Evolutionary conservation across 2,797 vertebrate species (phyloP).

Genomic region (Brotogeris chrysoptera): DNA sequence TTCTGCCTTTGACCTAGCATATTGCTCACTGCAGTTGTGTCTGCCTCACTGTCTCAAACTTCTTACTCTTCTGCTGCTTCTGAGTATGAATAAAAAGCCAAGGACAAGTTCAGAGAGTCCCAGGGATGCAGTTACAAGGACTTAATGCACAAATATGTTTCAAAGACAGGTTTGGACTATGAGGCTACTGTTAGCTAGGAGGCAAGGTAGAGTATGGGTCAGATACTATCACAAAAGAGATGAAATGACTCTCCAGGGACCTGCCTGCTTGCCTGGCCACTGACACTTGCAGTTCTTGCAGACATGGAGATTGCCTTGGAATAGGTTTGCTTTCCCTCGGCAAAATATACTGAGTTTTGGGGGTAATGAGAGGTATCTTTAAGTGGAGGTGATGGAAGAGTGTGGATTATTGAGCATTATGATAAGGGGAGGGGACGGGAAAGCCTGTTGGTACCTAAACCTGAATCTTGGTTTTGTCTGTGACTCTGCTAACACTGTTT

Average conservation of each 20-base stretch:
- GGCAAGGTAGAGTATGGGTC: neutral
- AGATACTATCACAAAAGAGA: neutral
- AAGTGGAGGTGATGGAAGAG: neutral
- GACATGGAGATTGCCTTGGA: neutral
- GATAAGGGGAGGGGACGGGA: neutral
- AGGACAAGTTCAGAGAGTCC: neutral
- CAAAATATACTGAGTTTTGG: neutral
- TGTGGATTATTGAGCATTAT: neutral
- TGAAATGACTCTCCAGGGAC: neutral
- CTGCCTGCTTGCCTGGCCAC: neutral
- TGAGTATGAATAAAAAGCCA: slow-evolving; percentile 15
- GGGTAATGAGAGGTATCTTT: neutral
- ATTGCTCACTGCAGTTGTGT: neutral
- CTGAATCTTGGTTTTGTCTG: neutral
- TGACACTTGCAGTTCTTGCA: neutral
- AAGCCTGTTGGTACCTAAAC: neutral
- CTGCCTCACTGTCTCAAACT: neutral
- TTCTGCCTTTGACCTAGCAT: neutral
- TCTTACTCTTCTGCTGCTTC: neutral
- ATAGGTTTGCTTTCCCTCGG: neutral
- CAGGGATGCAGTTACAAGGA: neutral
- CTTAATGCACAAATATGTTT: neutral
- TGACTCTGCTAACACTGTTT: neutral
- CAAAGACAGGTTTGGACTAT: neutral
- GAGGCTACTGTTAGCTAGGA: neutral